phyloP scores from a whole-genome alignment of 2,797 vertebrate species.

The Tinamus major region DNA sequence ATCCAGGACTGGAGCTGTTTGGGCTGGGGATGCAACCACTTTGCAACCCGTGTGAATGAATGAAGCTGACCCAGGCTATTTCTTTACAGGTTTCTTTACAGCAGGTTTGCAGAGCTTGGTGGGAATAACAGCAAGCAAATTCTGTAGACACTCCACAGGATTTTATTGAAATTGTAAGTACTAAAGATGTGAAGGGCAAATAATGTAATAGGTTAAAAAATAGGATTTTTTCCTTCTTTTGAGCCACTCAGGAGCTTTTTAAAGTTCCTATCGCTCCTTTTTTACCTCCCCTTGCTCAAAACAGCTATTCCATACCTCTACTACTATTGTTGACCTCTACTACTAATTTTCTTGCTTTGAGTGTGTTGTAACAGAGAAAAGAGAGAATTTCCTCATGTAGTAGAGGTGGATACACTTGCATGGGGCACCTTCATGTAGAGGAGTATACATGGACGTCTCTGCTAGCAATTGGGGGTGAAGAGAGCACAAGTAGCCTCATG shows the following conservation, averaged over 20 bases:
- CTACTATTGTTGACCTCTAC: not conserved
- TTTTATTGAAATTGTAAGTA: not conserved
- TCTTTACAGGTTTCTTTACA: too few species aligned
- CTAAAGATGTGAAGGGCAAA: not conserved
- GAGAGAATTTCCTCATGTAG: fast-evolving
- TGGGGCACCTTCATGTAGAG: not conserved
- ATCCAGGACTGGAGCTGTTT: fast-evolving
- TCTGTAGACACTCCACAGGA: not conserved
- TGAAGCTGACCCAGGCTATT: not conserved
- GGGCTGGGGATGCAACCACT: not conserved
- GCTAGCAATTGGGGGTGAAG: not conserved
- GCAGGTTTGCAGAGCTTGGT: not conserved
- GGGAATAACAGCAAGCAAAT: not conserved
- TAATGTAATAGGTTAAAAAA: not conserved
- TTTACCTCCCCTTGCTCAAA: not conserved
- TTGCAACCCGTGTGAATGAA: not conserved
- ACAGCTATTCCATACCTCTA: not conserved
- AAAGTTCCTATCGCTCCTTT: fast-evolving
- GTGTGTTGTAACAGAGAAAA: not conserved
- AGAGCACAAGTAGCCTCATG: not conserved
- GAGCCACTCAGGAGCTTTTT: not conserved
- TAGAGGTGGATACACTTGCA: not conserved
- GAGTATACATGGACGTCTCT: not conserved
- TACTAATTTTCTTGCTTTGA: not conserved
- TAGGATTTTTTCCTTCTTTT: not conserved